Evolutionary conservation across 64 coral and sea anemone genomes (phyloP), one percentile per base, ranked within the genome.

Genomic region (Montipora capricornis): DNA sequence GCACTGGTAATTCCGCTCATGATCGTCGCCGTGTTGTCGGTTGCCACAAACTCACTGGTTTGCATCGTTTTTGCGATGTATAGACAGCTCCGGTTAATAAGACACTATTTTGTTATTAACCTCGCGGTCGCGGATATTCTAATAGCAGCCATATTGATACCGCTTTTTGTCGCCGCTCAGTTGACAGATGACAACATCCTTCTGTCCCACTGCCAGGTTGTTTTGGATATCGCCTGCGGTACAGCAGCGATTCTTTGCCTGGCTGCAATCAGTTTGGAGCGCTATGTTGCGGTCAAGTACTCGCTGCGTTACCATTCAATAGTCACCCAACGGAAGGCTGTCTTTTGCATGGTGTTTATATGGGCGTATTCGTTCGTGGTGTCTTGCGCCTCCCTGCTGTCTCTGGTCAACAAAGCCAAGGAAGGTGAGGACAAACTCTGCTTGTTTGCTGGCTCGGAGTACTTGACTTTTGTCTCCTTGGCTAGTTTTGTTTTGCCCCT

Each of bases 61-160:
- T 97, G 95, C 76, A 15, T 94, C 37, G 95, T 97, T 11, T 97
- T 97, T 45, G 88, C 3, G 26, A n/a, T 97, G 68, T 94, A 97
- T 20, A 84, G 81, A 57, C 95, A 97, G 52, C 95, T 97, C 48
- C 92, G 92, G 2, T 87, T 94, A 22, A 85, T 94, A 13, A 97
- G 94, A 59, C 95, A 97, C 47, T 97, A 88, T 76, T 97, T 97
- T 37, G 95, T 97, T n/a, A 77, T 97, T 19, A 97, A 97, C 64
- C 87, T 97, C 47, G 93, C 95, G 0, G 78, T 97, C 4, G 92
- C 81, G 20, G 95, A 97, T 76, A 92, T 93, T 44, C 69, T 97
- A 73, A 81, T 97, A 13, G 95, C 68, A 9, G 49, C 77, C 0
- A n/a, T 94, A 19, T 74, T 93, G 2, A 75, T 97, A 3, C 95